Evolutionary conservation across 2,113 vertebrate species (phyloP), one percentile per base, ranked within the genome.

Genomic region (Lophochroa leadbeateri): DNA sequence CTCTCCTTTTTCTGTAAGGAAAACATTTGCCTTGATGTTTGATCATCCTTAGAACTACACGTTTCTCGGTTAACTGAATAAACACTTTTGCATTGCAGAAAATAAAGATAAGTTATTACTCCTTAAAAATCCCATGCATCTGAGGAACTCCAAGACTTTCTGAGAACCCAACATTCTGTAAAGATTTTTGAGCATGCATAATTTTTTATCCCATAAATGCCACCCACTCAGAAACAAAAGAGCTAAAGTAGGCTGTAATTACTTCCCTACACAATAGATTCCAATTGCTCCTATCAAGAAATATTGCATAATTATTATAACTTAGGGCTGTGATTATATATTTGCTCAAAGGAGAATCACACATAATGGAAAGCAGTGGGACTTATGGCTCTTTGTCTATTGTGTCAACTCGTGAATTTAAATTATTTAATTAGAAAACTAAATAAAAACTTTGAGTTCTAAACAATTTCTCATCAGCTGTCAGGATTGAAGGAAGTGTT

Each of bases 221-320:
- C 95, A 92, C 83, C 93, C 87, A 82, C 87, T 96, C 94, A 86
- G 90, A 96, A 97, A 96, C 90, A 93, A 96, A 91, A 71, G 90
- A 92, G 83, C 69, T 67, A 70, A 94, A 96, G 91, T 75, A 96
- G 72, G 84, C 84, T 97, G 76, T 71, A 97, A 97, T 97, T 97
- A 97, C 88, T 91, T 96, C 65, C 82, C 86, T 75, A 65, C 95
- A 97, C 92, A 96, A 97, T 94, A 85, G 93, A 94, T 94, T 91
- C 76, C 88, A 92, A 94, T 96, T 96, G 88, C 86, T 96, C 46
- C 93, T 93, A 95, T 96, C 93, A 95, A 95, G 88, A 97, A 97
- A 96, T 97, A 97, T 97, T 97, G 77, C 92, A 96, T 96, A 97
- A 97, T 97, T 96, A 97, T 97, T 96, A 88, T 95, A 97, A 97